Evolutionary conservation across 2,888 invertebrate species (phyloP).

Genomic region (Copidosoma aretas): DNA sequence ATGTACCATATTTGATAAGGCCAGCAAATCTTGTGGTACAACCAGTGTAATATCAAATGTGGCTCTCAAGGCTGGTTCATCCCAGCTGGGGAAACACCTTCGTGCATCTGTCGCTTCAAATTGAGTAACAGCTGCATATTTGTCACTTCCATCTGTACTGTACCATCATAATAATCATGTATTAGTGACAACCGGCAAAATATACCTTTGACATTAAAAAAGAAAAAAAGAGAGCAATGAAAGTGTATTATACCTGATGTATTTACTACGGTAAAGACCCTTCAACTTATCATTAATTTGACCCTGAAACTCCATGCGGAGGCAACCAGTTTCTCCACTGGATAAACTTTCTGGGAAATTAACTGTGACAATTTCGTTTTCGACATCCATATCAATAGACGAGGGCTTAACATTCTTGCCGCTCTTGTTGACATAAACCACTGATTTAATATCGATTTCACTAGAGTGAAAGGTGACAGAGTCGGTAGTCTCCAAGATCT

Average conservation of each 20-base stretch:
- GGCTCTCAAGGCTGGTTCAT: slow-evolving; percentile 95
- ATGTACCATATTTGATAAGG: slow-evolving; percentile 90
- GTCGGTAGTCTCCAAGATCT: slow-evolving; percentile 72
- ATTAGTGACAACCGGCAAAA: slow-evolving; percentile 6
- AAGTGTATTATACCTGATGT: slow-evolving; percentile 63
- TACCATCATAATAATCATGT: slow-evolving; percentile 41
- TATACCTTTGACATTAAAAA: slow-evolving; percentile 11
- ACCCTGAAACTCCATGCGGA: slow-evolving; percentile 80
- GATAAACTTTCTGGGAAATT: slow-evolving; percentile 70
- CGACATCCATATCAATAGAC: slow-evolving; percentile 59
- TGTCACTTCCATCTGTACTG: slow-evolving; percentile 76
- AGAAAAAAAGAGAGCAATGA: not conserved
- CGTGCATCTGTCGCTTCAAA: slow-evolving; percentile 92
- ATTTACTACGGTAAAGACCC: slow-evolving; percentile 93
- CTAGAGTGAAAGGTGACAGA: slow-evolving; percentile 79
- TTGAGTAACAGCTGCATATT: slow-evolving; percentile 88
- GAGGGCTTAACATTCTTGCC: slow-evolving; percentile 59
- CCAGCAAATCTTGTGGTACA: slow-evolving; percentile 82
- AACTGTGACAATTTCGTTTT: slow-evolving; percentile 76
- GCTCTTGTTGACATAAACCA: slow-evolving; percentile 66
- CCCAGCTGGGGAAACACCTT: slow-evolving; percentile 96
- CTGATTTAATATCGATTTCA: slow-evolving; percentile 75
- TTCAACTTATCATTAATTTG: slow-evolving; percentile 92
- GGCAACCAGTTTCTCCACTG: slow-evolving; percentile 65
- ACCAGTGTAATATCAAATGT: slow-evolving; percentile 88